Evolutionary conservation across 2,113 vertebrate genomes (phyloP).

Genomic region (Crotalus helleri): DNA sequence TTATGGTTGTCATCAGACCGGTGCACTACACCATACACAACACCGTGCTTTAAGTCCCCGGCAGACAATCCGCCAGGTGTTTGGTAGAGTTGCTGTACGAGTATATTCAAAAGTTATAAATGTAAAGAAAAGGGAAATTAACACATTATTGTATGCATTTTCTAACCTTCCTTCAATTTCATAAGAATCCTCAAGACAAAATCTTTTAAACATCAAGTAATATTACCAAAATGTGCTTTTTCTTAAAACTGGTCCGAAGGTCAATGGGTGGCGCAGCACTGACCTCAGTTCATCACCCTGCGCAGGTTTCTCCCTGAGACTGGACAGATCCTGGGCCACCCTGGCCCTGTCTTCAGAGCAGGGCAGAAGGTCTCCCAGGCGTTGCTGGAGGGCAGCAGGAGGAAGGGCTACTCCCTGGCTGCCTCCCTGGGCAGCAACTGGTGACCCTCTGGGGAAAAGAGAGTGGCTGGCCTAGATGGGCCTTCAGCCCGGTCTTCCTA

Average conservation of each 20-base stretch:
- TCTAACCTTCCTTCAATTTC: neutral
- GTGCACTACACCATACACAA: conserved; percentile 86
- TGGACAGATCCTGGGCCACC: neutral
- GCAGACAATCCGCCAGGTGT: conserved; percentile 76
- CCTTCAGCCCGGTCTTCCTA: neutral
- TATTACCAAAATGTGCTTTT: no score
- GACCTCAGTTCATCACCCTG: neutral
- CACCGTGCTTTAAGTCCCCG: conserved; percentile 73
- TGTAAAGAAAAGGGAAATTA: neutral
- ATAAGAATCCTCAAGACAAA: neutral
- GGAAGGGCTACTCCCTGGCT: neutral
- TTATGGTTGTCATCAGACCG: conserved; percentile 80
- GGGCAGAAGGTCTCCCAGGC: neutral
- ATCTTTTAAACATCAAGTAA: neutral
- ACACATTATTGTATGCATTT: neutral
- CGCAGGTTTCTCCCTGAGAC: neutral
- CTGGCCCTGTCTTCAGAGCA: neutral
- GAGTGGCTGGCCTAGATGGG: neutral
- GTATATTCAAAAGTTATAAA: neutral
- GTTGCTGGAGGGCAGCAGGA: neutral
- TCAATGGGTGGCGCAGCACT: neutral
- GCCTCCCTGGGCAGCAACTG: neutral
- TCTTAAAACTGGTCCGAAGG: neutral
- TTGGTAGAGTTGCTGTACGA: conserved; percentile 71
- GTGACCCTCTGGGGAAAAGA: neutral